Evolutionary conservation across 2,888 invertebrate species (phyloP).

Genomic region (Allophyes oxyacanthae): DNA sequence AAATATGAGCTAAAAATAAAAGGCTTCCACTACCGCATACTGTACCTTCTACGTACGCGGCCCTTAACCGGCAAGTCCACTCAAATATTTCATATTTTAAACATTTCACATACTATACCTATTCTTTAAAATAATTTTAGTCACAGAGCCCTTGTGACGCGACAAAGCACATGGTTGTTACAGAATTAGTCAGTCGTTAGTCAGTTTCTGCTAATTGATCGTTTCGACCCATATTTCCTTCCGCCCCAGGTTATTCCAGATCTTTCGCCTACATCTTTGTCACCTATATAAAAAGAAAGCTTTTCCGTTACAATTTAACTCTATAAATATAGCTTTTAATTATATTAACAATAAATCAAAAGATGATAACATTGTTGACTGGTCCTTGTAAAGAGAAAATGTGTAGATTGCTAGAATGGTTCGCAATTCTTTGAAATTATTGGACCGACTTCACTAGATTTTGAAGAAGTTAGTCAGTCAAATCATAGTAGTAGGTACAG

Average conservation of each 20-base stretch:
- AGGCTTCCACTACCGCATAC: conserved; percentile 1
- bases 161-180: conserved; percentile 50
- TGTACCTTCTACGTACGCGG: background rate
- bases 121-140: conserved; percentile 49
- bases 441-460: too few relatives aligned
- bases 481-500: background rate
- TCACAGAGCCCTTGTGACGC: conserved; percentile 51
- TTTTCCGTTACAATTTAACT: conserved; percentile 4
- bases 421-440: too few relatives aligned
- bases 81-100: conserved; percentile 1
- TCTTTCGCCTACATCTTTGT: conserved; percentile 26
- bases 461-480: too few relatives aligned
- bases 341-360: too few relatives aligned
- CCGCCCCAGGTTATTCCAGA: conserved; percentile 45
- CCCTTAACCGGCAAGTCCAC: conserved; percentile 12
- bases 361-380: too few relatives aligned
- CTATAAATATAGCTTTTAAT: too few relatives aligned
- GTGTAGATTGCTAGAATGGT: too few relatives aligned
- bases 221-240: conserved; percentile 62
- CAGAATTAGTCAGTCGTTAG: conserved; percentile 65
- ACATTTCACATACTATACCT: conserved; percentile 11
- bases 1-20: conserved; percentile 7
- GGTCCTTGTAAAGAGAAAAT: too few relatives aligned
- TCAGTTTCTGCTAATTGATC: conserved; percentile 62
- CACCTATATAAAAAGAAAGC: background rate